Conservation (phyloP, 2,113 vertebrate genomes). For the Chaenocephalus aceratus region DNA sequence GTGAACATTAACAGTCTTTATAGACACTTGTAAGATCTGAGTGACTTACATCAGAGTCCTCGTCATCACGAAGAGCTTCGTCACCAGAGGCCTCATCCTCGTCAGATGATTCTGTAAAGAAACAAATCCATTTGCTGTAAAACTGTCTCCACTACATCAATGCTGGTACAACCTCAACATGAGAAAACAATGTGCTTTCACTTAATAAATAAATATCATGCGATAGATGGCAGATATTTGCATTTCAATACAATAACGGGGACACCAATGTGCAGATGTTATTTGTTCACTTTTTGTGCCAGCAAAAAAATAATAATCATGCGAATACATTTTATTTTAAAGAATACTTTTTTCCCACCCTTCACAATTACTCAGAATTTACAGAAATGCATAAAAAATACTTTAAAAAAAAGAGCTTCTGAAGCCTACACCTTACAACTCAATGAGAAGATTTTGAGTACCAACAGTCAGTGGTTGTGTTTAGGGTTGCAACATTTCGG, state of each 20-base stretch:
- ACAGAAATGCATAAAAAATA: too few relatives aligned
- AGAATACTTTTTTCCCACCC: too few relatives aligned
- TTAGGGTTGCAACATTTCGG: too few relatives aligned
- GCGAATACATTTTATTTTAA: neutral
- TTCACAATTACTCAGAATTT: too few relatives aligned
- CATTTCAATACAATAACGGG: conserved; percentile 39
- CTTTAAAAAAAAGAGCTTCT: too few relatives aligned
- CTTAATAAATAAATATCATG: conserved; percentile 25
- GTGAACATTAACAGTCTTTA: neutral
- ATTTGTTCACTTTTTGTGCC: too few relatives aligned
- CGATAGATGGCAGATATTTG: conserved; percentile 35
- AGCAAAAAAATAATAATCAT: too few relatives aligned
- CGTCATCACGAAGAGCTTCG: conserved; percentile 75
- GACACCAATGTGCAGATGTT: neutral
- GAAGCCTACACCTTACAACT: too few relatives aligned
- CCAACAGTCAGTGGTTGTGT: too few relatives aligned
- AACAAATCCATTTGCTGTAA: neutral
- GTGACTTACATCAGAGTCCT: conserved; percentile 84
- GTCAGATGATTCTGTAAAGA: conserved; percentile 82
- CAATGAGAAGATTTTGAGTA: too few relatives aligned
- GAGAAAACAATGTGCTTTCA: neutral
- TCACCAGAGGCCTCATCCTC: conserved; percentile 83
- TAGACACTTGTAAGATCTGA: neutral
- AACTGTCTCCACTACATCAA: conserved; percentile 8
- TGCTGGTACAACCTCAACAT: neutral